Conservation (phyloP, 1,140 invertebrate species). For the Bombus waltoni region DNA sequence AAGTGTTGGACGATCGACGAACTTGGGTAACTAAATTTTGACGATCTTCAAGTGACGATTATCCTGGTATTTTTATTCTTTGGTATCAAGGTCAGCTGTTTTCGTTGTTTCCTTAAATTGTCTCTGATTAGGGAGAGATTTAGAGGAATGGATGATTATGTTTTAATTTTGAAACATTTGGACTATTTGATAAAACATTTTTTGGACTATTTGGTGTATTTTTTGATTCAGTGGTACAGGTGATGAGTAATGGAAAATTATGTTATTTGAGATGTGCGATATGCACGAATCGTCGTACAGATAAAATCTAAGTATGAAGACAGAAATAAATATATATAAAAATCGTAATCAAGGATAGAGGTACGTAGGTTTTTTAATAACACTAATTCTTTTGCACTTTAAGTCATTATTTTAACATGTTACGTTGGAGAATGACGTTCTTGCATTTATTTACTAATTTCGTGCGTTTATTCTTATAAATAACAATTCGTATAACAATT, state of each 20-base stretch:
- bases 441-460: background rate
- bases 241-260: background rate
- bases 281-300: background rate
- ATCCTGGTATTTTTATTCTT: background rate
- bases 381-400: background rate
- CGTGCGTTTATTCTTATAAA: background rate
- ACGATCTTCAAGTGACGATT: background rate
- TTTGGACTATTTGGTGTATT: background rate
- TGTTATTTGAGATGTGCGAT: background rate
- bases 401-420: too few species aligned
- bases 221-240: background rate
- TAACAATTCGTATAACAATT: background rate
- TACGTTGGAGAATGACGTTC: background rate
- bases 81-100: background rate
- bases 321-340: background rate
- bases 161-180: too few species aligned
- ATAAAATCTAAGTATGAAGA: background rate
- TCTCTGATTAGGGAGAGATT: background rate
- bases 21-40: background rate
- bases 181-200: too few species aligned
- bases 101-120: background rate
- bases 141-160: background rate
- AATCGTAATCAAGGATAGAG: background rate
- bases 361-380: background rate
- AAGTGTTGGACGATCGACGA: background rate